phyloP scores from a whole-genome alignment of 2,888 invertebrate genomes.

The Thera obeliscata region DNA sequence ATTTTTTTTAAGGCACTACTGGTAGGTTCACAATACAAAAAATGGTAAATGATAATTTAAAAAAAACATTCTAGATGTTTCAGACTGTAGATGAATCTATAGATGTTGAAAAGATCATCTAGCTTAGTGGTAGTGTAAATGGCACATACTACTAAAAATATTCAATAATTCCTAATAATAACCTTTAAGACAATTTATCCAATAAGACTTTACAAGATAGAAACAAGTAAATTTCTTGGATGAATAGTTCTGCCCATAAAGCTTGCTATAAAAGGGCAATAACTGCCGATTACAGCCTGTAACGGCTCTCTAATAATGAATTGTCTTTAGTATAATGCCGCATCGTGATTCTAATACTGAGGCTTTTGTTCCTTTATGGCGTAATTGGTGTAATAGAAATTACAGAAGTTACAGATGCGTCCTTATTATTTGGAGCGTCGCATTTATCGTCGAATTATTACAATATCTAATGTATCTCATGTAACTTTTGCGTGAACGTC shows the following conservation, averaged over 20 bases:
- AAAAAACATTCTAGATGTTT: too few species aligned
- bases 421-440: neutral
- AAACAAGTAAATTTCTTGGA: conserved; percentile 74
- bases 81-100: too few species aligned
- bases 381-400: conserved; percentile 50
- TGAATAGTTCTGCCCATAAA: conserved; percentile 84
- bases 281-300: conserved; percentile 80
- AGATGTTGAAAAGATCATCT: too few species aligned
- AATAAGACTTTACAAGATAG: conserved; percentile 70
- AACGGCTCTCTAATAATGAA: conserved; percentile 84
- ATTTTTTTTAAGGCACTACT: too few species aligned
- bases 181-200: conserved; percentile 61
- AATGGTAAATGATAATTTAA: too few species aligned
- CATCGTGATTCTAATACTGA: conserved; percentile 68
- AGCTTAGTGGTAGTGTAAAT: too few species aligned
- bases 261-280: conserved; percentile 84
- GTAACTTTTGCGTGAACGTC: too few species aligned
- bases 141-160: too few species aligned
- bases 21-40: too few species aligned
- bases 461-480: too few species aligned
- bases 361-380: conserved; percentile 65
- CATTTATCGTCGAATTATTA: too few species aligned
- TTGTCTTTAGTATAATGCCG: conserved; percentile 81
- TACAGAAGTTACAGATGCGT: conserved; percentile 15
- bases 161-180: neutral